Evolutionary conservation across 2,888 invertebrate species (phyloP).

Genomic region (Beris morrisii): DNA sequence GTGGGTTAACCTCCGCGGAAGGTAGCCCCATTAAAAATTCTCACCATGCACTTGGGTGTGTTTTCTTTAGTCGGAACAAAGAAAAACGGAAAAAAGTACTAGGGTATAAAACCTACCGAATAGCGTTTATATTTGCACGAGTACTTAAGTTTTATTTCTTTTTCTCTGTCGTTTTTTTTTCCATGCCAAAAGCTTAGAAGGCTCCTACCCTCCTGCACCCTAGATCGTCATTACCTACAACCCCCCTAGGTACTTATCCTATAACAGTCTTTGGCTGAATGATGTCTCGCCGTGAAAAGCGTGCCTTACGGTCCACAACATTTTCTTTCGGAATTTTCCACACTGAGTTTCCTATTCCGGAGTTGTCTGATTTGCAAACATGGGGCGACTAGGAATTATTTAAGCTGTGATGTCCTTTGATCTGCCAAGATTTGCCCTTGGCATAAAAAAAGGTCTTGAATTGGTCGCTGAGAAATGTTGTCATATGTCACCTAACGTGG

Average conservation of each 20-base stretch:
- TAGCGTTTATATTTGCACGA: constrained; percentile 27
- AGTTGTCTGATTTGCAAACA: constrained; percentile 30
- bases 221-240: no score
- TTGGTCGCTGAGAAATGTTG: constrained; percentile 8
- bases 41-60: constrained; percentile 29
- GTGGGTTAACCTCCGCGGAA: constrained; percentile 17
- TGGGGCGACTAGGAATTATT: constrained; percentile 23
- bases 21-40: constrained; percentile 30
- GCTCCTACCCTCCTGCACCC: no score
- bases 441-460: constrained; percentile 1
- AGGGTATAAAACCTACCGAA: constrained; percentile 22
- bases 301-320: constrained; percentile 22
- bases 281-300: constrained; percentile 21
- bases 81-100: constrained; percentile 1
- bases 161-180: no score
- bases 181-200: no score
- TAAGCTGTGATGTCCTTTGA: constrained; percentile 28
- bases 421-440: constrained; percentile 20
- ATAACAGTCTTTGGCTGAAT: no score
- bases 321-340: constrained; percentile 9
- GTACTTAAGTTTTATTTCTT: constrained; percentile 12
- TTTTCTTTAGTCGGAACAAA: constrained; percentile 14
- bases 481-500: constrained; percentile 22
- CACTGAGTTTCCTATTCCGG: constrained; percentile 21
- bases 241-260: no score